Conservation (phyloP, 2,888 invertebrate species). For the Agelastica alni region DNA sequence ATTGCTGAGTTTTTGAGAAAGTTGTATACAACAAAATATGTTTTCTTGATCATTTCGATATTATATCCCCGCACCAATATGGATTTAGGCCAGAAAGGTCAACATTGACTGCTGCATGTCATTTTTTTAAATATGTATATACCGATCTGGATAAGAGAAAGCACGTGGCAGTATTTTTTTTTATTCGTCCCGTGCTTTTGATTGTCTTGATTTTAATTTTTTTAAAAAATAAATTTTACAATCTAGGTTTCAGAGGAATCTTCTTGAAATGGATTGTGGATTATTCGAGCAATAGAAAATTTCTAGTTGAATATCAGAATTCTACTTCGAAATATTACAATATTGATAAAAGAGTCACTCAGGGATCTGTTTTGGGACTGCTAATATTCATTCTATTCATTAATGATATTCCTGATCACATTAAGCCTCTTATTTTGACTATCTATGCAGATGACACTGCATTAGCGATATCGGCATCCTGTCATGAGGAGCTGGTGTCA, state of each 20-base stretch:
- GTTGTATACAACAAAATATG: not conserved
- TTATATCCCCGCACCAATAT: not conserved
- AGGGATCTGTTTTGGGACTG: not conserved
- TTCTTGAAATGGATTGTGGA: slow-evolving; percentile 57
- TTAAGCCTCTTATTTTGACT: too few species aligned
- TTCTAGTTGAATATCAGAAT: not conserved
- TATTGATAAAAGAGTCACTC: not conserved
- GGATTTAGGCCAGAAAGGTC: too few species aligned
- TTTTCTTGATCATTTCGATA: not conserved
- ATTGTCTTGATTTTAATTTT: slow-evolving; percentile 8
- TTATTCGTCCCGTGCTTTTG: slow-evolving; percentile 15
- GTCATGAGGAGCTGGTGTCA: too few species aligned
- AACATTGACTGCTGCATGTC: not conserved
- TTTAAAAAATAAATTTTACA: slow-evolving; percentile 17
- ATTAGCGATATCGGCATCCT: too few species aligned
- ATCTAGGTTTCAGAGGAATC: slow-evolving; percentile 48
- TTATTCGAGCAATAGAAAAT: not conserved
- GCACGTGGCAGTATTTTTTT: slow-evolving; percentile 8
- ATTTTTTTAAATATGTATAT: not conserved
- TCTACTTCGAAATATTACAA: not conserved
- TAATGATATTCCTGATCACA: too few species aligned
- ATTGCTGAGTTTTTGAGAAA: not conserved
- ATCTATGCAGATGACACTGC: too few species aligned
- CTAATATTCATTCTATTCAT: too few species aligned
- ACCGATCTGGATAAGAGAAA: not conserved